Evolutionary conservation across 64 coral and sea anemone species (phyloP).

Genomic region (Stichodactyla mertensii): DNA sequence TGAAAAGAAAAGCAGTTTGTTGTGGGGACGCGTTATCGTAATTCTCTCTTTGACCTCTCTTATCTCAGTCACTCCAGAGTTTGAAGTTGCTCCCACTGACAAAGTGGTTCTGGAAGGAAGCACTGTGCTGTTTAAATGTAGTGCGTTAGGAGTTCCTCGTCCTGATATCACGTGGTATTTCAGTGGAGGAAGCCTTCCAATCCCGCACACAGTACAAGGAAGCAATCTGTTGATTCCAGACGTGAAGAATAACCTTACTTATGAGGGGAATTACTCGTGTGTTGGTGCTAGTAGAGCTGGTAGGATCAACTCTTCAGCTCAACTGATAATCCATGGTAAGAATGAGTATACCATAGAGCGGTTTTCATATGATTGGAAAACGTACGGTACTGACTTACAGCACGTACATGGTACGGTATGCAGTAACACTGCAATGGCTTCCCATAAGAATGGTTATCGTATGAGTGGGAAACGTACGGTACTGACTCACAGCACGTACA

Average conservation of each 20-base stretch:
- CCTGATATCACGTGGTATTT: slow-evolving; percentile 15
- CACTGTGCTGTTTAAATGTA: slow-evolving; percentile 4
- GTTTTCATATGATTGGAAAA: no score
- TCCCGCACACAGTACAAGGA: neutral
- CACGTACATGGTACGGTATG: no score
- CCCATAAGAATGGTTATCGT: no score
- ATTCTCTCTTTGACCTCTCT: neutral
- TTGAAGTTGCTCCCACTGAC: neutral
- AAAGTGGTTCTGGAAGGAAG: slow-evolving; percentile 1
- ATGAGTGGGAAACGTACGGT: no score
- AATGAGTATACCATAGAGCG: no score
- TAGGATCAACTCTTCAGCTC: neutral
- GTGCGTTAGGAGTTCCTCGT: neutral
- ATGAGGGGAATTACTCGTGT: slow-evolving; percentile 29
- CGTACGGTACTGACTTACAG: no score
- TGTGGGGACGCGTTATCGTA: no score
- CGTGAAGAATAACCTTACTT: neutral
- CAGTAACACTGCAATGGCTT: no score
- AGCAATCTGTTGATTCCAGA: neutral
- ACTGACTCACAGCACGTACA: no score
- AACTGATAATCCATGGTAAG: slow-evolving; percentile 18
- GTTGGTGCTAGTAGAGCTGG: slow-evolving; percentile 3
- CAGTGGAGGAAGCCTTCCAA: neutral
- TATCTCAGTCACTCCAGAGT: slow-evolving; percentile 13
- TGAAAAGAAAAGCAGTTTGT: no score